Conservation (phyloP, 2,888 invertebrate species). For the Xanthostigma xanthostigma region DNA sequence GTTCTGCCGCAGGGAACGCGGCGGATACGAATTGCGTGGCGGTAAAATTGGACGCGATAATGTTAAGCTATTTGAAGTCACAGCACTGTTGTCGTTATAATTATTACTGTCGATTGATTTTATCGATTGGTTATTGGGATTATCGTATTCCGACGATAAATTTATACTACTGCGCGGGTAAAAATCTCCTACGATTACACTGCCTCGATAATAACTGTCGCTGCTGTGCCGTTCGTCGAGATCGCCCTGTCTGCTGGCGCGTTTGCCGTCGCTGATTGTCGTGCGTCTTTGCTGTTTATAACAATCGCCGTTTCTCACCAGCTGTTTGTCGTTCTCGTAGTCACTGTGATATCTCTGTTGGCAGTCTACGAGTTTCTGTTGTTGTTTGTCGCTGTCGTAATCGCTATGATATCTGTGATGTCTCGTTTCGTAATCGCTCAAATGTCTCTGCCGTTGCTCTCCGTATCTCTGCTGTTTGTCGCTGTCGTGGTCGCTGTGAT, state of each 20-base stretch:
- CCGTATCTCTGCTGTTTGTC: slow-evolving; percentile 3
- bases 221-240: no score
- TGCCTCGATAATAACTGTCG: no score
- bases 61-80: slow-evolving; percentile 19
- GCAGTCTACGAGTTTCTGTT: neutral
- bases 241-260: no score
- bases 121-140: no score
- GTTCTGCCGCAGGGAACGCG: slow-evolving; percentile 2
- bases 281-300: no score
- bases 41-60: slow-evolving; percentile 40
- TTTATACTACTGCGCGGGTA: slow-evolving; percentile 1
- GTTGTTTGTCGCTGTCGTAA: slow-evolving; percentile 6
- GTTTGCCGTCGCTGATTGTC: no score
- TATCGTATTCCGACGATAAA: neutral
- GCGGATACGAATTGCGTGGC: slow-evolving; percentile 46
- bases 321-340: no score
- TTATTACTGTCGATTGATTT: neutral
- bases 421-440: slow-evolving; percentile 6
- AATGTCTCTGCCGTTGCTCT: neutral
- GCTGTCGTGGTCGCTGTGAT: slow-evolving; percentile 5
- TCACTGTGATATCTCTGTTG: no score
- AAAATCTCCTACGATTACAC: neutral
- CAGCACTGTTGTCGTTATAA: neutral
- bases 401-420: slow-evolving; percentile 4
- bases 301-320: no score